A percentile compares a stretch with the other conserved stretches of the same genome.
phyloP scores from a whole-genome alignment of 2,888 invertebrate species.

The Ashinkailepas kermadecensis region DNA sequence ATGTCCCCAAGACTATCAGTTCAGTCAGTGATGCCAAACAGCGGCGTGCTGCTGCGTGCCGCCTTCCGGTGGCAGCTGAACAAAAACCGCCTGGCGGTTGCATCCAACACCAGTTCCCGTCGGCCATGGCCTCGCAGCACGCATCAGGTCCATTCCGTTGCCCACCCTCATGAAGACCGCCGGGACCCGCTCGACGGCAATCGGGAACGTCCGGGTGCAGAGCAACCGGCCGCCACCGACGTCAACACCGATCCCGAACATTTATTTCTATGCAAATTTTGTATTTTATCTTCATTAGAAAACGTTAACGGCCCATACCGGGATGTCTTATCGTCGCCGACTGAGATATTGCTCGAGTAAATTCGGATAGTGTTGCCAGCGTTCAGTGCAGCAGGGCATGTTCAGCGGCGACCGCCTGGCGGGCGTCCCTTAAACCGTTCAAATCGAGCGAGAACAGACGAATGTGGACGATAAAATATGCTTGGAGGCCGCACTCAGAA shows the following conservation, averaged over 20 bases:
- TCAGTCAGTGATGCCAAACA: too few relatives aligned
- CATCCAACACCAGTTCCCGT: too few relatives aligned
- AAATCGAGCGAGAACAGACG: background rate
- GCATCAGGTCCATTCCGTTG: background rate
- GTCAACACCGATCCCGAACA: background rate
- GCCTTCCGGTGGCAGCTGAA: too few relatives aligned
- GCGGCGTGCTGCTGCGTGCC: too few relatives aligned
- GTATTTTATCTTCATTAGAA: constrained; percentile 10
- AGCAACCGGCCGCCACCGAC: background rate
- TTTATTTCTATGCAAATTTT: constrained; percentile 12
- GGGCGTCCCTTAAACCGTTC: background rate
- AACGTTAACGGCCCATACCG: constrained; percentile 5
- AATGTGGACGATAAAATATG: too few relatives aligned
- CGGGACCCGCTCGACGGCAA: background rate
- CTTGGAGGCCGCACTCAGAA: too few relatives aligned
- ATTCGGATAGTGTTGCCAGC: background rate
- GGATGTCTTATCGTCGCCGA: constrained; percentile 8
- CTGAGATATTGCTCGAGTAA: background rate
- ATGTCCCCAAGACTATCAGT: too few relatives aligned
- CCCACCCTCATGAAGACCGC: background rate
- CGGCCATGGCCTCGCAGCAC: background rate
- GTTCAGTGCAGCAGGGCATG: background rate
- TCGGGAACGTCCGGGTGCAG: background rate
- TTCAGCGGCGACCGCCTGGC: background rate
- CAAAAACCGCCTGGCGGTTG: too few relatives aligned